Evolutionary conservation across 2,888 invertebrate species (phyloP).

Genomic region (Lacanobia wlatinum): DNA sequence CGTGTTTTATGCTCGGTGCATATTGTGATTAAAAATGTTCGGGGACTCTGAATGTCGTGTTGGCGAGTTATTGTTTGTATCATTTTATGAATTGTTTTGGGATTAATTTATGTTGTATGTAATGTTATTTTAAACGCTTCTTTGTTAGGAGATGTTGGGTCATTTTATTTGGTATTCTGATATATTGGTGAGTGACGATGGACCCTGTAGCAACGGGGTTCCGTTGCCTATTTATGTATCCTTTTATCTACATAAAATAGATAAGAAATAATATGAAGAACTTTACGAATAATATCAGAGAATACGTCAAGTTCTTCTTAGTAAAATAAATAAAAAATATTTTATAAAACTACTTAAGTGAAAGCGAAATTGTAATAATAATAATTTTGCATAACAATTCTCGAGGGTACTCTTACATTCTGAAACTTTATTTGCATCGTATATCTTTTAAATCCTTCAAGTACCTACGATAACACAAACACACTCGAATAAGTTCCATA

Average conservation of each 20-base stretch:
- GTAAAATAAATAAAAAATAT: no score
- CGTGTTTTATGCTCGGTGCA: constrained; percentile 35
- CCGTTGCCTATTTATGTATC: neutral
- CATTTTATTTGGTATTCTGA: neutral
- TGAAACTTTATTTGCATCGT: neutral
- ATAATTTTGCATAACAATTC: neutral
- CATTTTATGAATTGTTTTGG: constrained; percentile 14
- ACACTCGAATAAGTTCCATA: neutral
- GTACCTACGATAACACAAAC: neutral
- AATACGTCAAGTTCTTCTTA: neutral
- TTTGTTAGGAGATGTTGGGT: constrained; percentile 8
- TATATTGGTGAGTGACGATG: neutral
- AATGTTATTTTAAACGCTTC: constrained; percentile 18
- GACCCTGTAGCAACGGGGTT: neutral
- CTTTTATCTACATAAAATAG: no score
- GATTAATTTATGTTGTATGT: neutral
- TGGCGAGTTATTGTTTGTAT: constrained; percentile 21
- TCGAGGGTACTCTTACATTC: neutral
- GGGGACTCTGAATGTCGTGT: constrained; percentile 4
- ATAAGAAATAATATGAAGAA: neutral
- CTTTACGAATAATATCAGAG: neutral
- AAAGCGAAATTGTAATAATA: neutral
- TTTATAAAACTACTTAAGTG: neutral
- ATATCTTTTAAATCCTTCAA: neutral
- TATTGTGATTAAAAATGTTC: constrained; percentile 40